These are phyloP conservation scores for Amaurobius ferox DNA, from an alignment of 2,888 invertebrate genomes.

Conservation along the genomic window DNA sequence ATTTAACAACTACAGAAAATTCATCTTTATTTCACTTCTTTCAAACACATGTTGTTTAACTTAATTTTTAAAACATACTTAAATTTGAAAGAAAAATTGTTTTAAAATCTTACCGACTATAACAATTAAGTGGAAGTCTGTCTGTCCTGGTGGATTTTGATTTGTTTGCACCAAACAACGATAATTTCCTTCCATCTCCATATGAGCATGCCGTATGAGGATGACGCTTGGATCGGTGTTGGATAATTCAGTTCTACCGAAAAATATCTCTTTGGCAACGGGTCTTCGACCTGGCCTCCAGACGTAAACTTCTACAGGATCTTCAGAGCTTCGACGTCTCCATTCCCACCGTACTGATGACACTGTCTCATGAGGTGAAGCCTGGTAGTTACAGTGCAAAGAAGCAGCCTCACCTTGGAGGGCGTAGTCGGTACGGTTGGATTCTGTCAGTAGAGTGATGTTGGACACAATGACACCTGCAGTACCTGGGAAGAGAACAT, in stretches of 20 bases:
- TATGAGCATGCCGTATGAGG: conserved; percentile 50
- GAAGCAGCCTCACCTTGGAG: conserved; percentile 55
- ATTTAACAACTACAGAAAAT: too few relatives aligned
- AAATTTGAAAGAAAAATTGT: too few relatives aligned
- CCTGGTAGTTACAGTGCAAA: conserved; percentile 61
- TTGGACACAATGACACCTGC: conserved; percentile 59
- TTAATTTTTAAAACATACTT: too few relatives aligned
- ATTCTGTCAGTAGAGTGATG: conserved; percentile 54
- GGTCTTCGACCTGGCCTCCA: conserved; percentile 67
- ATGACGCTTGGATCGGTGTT: conserved; percentile 62
- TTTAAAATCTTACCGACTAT: conserved; percentile 70
- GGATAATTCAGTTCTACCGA: conserved; percentile 58
- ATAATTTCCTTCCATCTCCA: conserved; percentile 68
- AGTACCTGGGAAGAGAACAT: conserved; percentile 17
- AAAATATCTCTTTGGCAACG: conserved; percentile 57
- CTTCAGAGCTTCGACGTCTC: conserved; percentile 49
- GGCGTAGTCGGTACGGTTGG: conserved; percentile 59
- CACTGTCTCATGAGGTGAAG: conserved; percentile 55
- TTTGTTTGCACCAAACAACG: conserved; percentile 69
- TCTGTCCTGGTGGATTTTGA: conserved; percentile 36
- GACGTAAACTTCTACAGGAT: conserved; percentile 58
- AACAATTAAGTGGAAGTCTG: conserved; percentile 60
- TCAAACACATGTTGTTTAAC: too few relatives aligned
- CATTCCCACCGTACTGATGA: conserved; percentile 66
- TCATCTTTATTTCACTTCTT: too few relatives aligned